phyloP scores from a whole-genome alignment of 1,140 invertebrate genomes.

The Bombus impatiens region DNA sequence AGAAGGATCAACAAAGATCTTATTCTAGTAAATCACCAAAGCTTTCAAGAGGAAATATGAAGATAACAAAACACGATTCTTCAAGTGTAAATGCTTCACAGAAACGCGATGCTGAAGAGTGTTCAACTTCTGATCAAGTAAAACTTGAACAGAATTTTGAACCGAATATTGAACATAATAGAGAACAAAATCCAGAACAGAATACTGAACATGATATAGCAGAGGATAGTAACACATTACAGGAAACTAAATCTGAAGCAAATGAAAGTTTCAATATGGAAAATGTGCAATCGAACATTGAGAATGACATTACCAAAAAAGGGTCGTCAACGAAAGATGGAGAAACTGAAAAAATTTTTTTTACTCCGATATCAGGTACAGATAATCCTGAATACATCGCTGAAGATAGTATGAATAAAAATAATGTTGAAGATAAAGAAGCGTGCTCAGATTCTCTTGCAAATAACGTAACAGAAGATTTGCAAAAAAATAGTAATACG shows the following conservation, averaged over 20 bases:
- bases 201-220: conserved; percentile 2
- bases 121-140: neutral
- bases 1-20: conserved; percentile 49
- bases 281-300: neutral
- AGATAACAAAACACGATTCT: conserved; percentile 54
- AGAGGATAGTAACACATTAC: neutral
- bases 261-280: neutral
- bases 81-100: neutral
- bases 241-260: neutral
- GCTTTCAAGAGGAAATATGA: conserved; percentile 41
- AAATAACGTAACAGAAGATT: neutral
- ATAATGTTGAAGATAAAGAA: neutral
- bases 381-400: conserved; percentile 13
- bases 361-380: neutral
- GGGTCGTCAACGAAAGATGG: neutral
- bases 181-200: neutral
- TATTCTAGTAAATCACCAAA: conserved; percentile 52
- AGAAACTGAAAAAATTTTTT: neutral
- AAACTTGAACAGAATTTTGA: conserved; percentile 12
- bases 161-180: conserved; percentile 8
- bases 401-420: conserved; percentile 18
- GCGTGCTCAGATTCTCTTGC: neutral
- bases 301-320: conserved; percentile 4
- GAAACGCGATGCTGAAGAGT: neutral
- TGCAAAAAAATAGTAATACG: neutral